Percentiles rank a stretch among this genome's conserved stretches.
phyloP scores from a whole-genome alignment of 2,888 invertebrate species.

The Dynastes grantii region DNA sequence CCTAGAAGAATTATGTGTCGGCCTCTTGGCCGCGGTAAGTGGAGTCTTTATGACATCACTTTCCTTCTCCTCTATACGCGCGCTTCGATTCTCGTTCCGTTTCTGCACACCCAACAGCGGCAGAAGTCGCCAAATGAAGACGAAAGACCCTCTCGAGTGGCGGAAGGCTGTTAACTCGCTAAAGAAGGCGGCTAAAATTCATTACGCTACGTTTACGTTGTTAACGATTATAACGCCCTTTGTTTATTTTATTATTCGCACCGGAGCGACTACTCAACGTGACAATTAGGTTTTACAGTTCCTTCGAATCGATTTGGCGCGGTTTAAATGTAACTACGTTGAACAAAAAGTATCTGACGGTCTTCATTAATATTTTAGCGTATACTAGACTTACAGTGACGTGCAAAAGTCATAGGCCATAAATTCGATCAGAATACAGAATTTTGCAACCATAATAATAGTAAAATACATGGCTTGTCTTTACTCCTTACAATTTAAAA shows the following conservation, averaged over 20 bases:
- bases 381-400: no score
- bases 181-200: conserved; percentile 60
- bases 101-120: conserved; percentile 52
- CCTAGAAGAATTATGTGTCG: conserved; percentile 61
- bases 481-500: no score
- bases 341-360: no score
- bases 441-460: no score
- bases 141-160: conserved; percentile 60
- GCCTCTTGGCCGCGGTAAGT: conserved; percentile 59
- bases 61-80: conserved; percentile 54
- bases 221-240: conserved; percentile 59
- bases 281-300: neutral
- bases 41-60: conserved; percentile 63
- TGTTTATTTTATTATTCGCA: conserved; percentile 30
- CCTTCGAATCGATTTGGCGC: neutral
- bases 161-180: conserved; percentile 51
- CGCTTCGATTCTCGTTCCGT: conserved; percentile 53
- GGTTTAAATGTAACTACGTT: neutral
- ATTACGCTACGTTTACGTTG: conserved; percentile 61
- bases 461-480: no score
- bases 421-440: no score
- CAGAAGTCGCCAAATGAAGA: conserved; percentile 62
- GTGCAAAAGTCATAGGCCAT: no score
- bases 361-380: no score
- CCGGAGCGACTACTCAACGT: neutral